Evolutionary conservation across 2,888 invertebrate genomes (phyloP), one percentile per base, ranked within the genome.

Genomic region (Drosophila diplacantha): DNA sequence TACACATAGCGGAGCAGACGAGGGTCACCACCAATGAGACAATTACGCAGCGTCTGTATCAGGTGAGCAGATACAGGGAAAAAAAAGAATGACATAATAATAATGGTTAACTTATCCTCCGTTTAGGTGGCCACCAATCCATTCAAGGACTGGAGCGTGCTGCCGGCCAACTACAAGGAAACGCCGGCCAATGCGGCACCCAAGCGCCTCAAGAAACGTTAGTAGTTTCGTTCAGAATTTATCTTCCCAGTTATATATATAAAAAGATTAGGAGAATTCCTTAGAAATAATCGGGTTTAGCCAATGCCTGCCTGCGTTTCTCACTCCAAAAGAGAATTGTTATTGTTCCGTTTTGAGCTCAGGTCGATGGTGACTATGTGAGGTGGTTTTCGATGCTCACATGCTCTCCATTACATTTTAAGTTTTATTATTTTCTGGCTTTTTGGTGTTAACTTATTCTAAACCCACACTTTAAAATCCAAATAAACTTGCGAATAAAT

Each of bases 1-100:
- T 89, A 1, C 95, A 96, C 85, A 91, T 96, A 49, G 91, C 94
- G 0, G 94, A 95, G 81, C 95, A 95, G 86, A 95, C 95, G 0
- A 90, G 91, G 71, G 87, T 92, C 53, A 93, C 94, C 26, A 87
- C 90, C 7, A 91, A 91, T 77, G 91, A 92, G 72, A 90, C 90
- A 0, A 90, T 93, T 38, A 91, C 93, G 0, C 89, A 91, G 18
- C 90, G 92, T 2, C 89, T 93, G 51, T 93, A 92, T 85, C 92
- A 92, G 87, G 92, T 92, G 66, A 66, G 81, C 73, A 44, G 24
- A n/a, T 22, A 22, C 22, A 22, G 18, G 20, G 18, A 0, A 0
- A 16, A 31, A 31, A 0, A 5, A 24, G 1, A 38, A 14, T 29
- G 31, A n/a, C 18, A 35, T n/a, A n/a, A 16, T 34, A 1, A 9